These are phyloP conservation scores for Mirza zaza DNA, from an alignment of 2,113 vertebrate species.

Conservation along the genomic window DNA sequence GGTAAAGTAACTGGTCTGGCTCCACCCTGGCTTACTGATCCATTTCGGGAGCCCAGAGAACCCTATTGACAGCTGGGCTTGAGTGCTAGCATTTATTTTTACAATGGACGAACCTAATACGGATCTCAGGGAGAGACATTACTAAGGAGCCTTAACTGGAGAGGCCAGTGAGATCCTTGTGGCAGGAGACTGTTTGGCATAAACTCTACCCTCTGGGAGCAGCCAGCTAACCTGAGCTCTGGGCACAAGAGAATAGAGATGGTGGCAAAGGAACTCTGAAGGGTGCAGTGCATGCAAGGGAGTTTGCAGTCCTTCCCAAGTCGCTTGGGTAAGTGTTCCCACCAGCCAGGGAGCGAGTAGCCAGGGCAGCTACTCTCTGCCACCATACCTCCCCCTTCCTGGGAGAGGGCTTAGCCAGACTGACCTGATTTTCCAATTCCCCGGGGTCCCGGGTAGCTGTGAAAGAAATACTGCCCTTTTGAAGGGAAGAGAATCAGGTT, in stretches of 20 bases:
- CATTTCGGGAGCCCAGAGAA: neutral
- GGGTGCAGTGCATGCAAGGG: neutral
- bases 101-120: neutral
- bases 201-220: neutral
- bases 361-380: neutral
- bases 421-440: slow-evolving; percentile 72
- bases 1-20: neutral
- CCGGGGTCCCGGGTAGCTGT: slow-evolving; percentile 45
- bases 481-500: slow-evolving; percentile 70
- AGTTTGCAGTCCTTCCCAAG: neutral
- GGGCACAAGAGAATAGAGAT: neutral
- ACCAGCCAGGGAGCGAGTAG: neutral
- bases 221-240: neutral
- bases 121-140: neutral
- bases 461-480: slow-evolving; percentile 68
- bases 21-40: neutral
- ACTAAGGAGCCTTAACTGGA: neutral
- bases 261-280: neutral
- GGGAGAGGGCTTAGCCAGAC: slow-evolving; percentile 28
- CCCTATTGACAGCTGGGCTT: neutral
- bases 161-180: neutral
- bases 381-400: neutral
- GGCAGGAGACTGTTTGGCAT: neutral
- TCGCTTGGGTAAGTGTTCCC: neutral
- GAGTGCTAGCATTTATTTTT: neutral